These are phyloP conservation scores for Magallana angulata DNA, from an alignment of 1,140 invertebrate species.

Conservation along the genomic window DNA sequence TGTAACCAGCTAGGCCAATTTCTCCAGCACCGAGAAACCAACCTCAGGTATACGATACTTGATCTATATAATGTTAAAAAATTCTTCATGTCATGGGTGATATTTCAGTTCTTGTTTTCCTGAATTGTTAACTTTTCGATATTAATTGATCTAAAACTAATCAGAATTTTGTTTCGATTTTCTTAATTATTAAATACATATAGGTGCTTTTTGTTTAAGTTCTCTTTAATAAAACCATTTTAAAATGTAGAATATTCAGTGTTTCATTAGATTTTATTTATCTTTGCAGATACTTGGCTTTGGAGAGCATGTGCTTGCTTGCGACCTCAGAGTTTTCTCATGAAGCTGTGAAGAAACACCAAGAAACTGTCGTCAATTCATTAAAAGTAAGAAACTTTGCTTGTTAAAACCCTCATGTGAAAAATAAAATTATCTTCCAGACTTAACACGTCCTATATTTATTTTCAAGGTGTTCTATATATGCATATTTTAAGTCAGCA, in stretches of 20 bases:
- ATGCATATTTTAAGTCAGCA: too few relatives aligned
- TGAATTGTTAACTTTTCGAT: background rate
- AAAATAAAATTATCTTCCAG: too few relatives aligned
- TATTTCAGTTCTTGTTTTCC: background rate
- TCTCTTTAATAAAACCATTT: too few relatives aligned
- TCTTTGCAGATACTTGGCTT: conserved; percentile 89
- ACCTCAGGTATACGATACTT: conserved; percentile 85
- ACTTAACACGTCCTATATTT: too few relatives aligned
- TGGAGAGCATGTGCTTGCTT: conserved; percentile 99
- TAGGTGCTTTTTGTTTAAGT: too few relatives aligned
- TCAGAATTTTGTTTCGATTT: background rate
- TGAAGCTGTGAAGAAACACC: conserved; percentile 99
- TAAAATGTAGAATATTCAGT: too few relatives aligned
- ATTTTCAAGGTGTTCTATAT: too few relatives aligned
- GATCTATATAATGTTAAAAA: too few relatives aligned
- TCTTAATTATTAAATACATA: background rate
- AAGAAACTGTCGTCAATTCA: conserved; percentile 99
- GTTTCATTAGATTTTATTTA: too few relatives aligned
- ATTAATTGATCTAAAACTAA: background rate
- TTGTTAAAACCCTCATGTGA: too few relatives aligned
- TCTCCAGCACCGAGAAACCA: conserved; percentile 98
- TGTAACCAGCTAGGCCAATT: conserved; percentile 99
- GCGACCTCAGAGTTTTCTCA: conserved; percentile 99
- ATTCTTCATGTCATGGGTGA: background rate
- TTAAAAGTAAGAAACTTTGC: conserved; percentile 87